A percentile compares a stretch with the other conserved stretches of the same genome.
These are phyloP conservation scores for Cyclura pinguis DNA, from an alignment of 2,797 vertebrate genomes.

Conservation along the genomic window DNA sequence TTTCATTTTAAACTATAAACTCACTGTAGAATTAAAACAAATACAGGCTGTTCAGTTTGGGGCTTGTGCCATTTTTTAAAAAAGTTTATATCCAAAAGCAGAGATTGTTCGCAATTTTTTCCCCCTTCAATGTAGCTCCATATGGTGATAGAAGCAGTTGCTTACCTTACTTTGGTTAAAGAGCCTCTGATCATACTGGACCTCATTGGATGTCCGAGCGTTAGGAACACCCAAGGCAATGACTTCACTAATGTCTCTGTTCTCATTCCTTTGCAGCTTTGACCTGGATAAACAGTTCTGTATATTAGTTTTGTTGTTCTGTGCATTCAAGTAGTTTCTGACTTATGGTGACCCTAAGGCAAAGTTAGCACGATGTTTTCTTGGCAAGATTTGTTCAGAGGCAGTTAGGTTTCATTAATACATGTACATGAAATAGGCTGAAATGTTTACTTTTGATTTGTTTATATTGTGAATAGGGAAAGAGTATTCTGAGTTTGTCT, in stretches of 20 bases:
- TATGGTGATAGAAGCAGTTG: not conserved
- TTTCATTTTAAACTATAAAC: not conserved
- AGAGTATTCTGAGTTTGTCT: conserved; percentile 54
- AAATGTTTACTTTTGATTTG: not conserved
- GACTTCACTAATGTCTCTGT: conserved; percentile 96
- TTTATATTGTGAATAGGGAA: conserved; percentile 27
- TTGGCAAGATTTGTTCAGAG: no score
- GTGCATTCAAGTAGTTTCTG: no score
- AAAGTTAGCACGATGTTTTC: no score
- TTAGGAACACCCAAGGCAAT: conserved; percentile 95
- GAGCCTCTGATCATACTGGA: conserved; percentile 95
- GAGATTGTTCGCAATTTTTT: not conserved
- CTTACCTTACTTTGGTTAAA: conserved; percentile 96
- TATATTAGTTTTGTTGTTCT: conserved; percentile 17
- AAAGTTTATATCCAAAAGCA: not conserved
- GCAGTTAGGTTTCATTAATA: not conserved
- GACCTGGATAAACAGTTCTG: conserved; percentile 82
- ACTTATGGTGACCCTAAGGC: no score
- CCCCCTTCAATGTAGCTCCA: not conserved
- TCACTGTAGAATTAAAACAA: not conserved
- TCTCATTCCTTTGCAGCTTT: conserved; percentile 96
- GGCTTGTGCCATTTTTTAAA: not conserved
- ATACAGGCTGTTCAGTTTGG: not conserved
- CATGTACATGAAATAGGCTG: not conserved
- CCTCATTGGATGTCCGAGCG: conserved; percentile 89